Evolutionary conservation across 2,888 invertebrate genomes (phyloP), one percentile per base, ranked within the genome.

Genomic region (Nasonovia ribisnigri): DNA sequence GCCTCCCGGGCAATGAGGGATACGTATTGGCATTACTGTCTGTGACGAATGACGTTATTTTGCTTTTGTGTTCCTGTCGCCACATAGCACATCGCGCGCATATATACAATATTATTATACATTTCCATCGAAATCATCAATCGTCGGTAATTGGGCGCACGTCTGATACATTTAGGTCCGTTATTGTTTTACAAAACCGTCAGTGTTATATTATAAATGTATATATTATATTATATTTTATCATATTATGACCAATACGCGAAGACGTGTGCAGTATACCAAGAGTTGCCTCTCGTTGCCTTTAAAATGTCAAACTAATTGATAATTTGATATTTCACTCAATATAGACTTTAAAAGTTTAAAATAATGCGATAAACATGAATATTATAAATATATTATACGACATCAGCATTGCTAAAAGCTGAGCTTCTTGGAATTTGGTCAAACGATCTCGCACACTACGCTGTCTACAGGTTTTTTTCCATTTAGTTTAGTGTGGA

Each of bases 21-120:
- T 77, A 77, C 77, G 8, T 77, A 36, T 36, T 51, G 36, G 20
- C 36, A 36, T 20, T 36, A 77, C 20, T 8, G 36, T 36, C 20
- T 42, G 89, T 60, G 60, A 89, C 60, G n/a, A 89, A 89, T 89
- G 57, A 89, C 89, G 89, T 60, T 57, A n/a, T n/a, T 60, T 60
- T 89, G 43, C n/a, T 29, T 46, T 46, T 20, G 29, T 43, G 60
- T 43, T 29, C 26, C 43, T 36, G 36, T 77, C 20, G 20, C 36
- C 77, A 20, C 36, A 77, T 6, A 36, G 20, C 36, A 77, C 36
- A 77, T 77, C 36, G 36, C 77, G 36, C 36, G 77, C 36, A 20
- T 77, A 77, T 77, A 77, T 20, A 36, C 77, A 2, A 77, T 77
- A 36, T 77, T 24, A 36, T 46, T 90, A 46, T 54, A 46, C 24